Conservation (phyloP, 2,797 vertebrate species). For the Megaceryle alcyon region DNA sequence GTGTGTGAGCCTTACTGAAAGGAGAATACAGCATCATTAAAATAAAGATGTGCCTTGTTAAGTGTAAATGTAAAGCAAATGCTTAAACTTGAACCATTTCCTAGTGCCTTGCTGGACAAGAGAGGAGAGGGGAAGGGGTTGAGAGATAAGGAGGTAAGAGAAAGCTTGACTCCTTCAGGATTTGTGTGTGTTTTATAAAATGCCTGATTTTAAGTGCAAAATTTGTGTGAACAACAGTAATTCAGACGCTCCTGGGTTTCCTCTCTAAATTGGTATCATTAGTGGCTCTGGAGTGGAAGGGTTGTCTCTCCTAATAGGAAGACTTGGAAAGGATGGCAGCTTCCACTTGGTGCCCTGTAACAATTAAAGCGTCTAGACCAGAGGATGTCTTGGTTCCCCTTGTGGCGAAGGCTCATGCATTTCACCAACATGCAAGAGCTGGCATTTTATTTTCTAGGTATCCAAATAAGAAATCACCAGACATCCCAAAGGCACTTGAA, state of each 20-base stretch:
- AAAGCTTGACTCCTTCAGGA: conserved; percentile 1
- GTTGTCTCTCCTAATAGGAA: background rate
- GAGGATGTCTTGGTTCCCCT: background rate
- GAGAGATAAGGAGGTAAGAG: background rate
- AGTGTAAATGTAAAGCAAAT: conserved; percentile 80
- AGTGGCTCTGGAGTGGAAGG: background rate
- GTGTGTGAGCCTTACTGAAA: conserved; percentile 18
- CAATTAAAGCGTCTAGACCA: background rate
- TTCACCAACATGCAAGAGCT: background rate
- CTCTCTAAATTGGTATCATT: background rate
- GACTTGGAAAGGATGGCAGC: background rate
- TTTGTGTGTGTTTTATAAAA: background rate
- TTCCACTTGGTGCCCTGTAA: background rate
- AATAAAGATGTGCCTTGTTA: conserved; percentile 82
- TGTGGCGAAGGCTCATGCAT: background rate
- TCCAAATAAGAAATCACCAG: background rate
- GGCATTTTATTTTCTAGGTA: background rate
- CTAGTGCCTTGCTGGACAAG: conserved; percentile 90
- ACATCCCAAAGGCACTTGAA: background rate
- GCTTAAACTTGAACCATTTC: conserved; percentile 91
- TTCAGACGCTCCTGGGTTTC: conserved; percentile 14
- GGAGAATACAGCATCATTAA: conserved; percentile 69
- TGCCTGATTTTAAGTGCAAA: conserved; percentile 44
- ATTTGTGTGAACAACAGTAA: background rate
- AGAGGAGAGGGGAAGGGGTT: conserved; percentile 15